These are phyloP conservation scores for Tretioscincus oriximinensis DNA, from an alignment of 2,113 vertebrate genomes.

Conservation along the genomic window DNA sequence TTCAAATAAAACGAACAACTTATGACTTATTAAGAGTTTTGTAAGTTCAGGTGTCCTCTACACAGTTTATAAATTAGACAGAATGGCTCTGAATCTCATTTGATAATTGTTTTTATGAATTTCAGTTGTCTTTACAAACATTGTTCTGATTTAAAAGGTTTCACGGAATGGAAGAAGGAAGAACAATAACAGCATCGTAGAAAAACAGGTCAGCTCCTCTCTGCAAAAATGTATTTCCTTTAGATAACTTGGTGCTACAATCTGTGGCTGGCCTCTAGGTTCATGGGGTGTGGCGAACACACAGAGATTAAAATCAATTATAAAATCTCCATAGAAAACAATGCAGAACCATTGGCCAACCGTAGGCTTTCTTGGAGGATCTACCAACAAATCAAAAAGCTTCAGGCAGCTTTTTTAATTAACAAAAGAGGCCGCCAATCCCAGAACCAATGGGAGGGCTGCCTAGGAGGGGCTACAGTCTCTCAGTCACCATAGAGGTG, in stretches of 20 bases:
- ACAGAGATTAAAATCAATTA: not conserved
- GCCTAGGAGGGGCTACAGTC: too few species aligned
- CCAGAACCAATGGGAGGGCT: too few species aligned
- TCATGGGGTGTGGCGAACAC: not conserved
- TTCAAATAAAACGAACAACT: not conserved
- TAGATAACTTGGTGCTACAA: too few species aligned
- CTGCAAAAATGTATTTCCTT: not conserved
- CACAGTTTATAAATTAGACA: not conserved
- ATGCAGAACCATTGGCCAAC: too few species aligned
- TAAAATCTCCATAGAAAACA: too few species aligned
- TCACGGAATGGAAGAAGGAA: not conserved
- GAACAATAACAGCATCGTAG: not conserved
- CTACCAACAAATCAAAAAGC: too few species aligned
- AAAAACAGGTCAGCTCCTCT: not conserved
- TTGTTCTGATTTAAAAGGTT: conserved; percentile 17
- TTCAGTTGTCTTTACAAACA: not conserved
- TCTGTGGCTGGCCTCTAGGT: too few species aligned
- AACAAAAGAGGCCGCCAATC: too few species aligned
- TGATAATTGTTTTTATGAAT: not conserved
- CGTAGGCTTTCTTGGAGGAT: too few species aligned
- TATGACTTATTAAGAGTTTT: not conserved
- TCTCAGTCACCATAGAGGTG: too few species aligned
- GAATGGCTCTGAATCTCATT: not conserved
- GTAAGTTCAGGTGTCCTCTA: not conserved
- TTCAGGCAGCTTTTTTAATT: too few species aligned